A percentile compares a stretch with the other conserved stretches of the same genome.
These are phyloP conservation scores for Channa maculata DNA, from an alignment of 2,113 vertebrate species.

Conservation along the genomic window DNA sequence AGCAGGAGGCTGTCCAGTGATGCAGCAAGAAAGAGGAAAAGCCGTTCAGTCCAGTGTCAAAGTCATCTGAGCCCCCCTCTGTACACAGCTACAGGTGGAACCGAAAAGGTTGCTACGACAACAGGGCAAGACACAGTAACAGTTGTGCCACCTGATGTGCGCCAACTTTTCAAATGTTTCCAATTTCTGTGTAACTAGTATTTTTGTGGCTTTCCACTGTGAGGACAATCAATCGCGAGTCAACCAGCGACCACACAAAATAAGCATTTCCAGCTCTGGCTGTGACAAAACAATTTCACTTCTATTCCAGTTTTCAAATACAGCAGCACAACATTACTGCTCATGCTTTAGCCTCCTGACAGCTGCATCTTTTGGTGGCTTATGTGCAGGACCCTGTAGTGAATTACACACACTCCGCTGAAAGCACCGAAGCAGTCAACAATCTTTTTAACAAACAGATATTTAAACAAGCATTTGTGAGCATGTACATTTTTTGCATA, in stretches of 20 bases:
- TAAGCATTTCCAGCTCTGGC: slow-evolving; percentile 41
- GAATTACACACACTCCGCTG: slow-evolving; percentile 9
- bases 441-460: slow-evolving; percentile 6
- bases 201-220: slow-evolving; percentile 30
- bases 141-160: slow-evolving; percentile 31
- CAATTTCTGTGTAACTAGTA: slow-evolving; percentile 20
- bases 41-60: slow-evolving; percentile 12
- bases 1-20: slow-evolving; percentile 26
- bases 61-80: background rate
- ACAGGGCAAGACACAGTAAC: slow-evolving; percentile 31
- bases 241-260: slow-evolving; percentile 28
- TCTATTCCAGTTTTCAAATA: slow-evolving; percentile 18
- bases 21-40: slow-evolving; percentile 17
- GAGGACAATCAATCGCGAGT: slow-evolving; percentile 42
- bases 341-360: slow-evolving; percentile 21
- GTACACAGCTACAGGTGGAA: slow-evolving; percentile 29
- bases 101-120: slow-evolving; percentile 41
- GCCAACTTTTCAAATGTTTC: slow-evolving; percentile 28
- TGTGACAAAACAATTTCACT: slow-evolving; percentile 48
- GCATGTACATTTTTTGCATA: background rate
- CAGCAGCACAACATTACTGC: slow-evolving; percentile 3
- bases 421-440: background rate
- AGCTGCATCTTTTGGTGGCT: slow-evolving; percentile 31
- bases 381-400: background rate
- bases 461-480: slow-evolving; percentile 1